A percentile compares a stretch with the other conserved stretches of the same genome.
Conservation (phyloP, 2,888 invertebrate species). For the Ariolimax columbianus region DNA sequence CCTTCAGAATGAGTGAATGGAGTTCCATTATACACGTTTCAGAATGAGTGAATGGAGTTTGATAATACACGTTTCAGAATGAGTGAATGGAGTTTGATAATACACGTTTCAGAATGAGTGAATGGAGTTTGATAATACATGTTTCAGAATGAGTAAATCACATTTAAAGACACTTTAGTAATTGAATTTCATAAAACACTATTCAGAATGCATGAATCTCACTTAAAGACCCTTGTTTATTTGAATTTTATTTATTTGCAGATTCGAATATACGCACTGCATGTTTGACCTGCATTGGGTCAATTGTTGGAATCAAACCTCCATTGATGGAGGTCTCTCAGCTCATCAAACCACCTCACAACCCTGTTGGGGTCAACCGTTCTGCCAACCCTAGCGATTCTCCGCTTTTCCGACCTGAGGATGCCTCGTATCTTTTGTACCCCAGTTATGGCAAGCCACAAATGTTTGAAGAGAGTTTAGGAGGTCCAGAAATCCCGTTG, state of each 20-base stretch:
- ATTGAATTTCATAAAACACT: too few relatives aligned
- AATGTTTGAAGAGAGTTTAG: not conserved
- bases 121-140: too few relatives aligned
- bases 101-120: too few relatives aligned
- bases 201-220: too few relatives aligned
- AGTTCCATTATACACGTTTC: too few relatives aligned
- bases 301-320: slow-evolving; percentile 77
- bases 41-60: too few relatives aligned
- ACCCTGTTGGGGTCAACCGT: slow-evolving; percentile 60
- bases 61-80: too few relatives aligned
- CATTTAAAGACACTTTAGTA: too few relatives aligned
- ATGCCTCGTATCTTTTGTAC: slow-evolving; percentile 47
- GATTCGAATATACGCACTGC: slow-evolving; percentile 79
- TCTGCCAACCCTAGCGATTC: slow-evolving; percentile 40
- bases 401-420: slow-evolving; percentile 46
- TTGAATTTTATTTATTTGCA: slow-evolving; percentile 63
- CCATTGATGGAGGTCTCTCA: slow-evolving; percentile 77
- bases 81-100: too few relatives aligned
- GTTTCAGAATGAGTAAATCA: too few relatives aligned
- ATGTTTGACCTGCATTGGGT: slow-evolving; percentile 77
- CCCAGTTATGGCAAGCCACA: slow-evolving; percentile 31
- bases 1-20: too few relatives aligned
- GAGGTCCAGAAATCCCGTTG: not conserved
- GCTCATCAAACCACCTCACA: slow-evolving; percentile 68
- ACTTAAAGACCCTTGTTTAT: too few relatives aligned